Base-by-base conservation (phyloP, 2,888 invertebrate species). In the Drosophila percnosoma region DNA sequence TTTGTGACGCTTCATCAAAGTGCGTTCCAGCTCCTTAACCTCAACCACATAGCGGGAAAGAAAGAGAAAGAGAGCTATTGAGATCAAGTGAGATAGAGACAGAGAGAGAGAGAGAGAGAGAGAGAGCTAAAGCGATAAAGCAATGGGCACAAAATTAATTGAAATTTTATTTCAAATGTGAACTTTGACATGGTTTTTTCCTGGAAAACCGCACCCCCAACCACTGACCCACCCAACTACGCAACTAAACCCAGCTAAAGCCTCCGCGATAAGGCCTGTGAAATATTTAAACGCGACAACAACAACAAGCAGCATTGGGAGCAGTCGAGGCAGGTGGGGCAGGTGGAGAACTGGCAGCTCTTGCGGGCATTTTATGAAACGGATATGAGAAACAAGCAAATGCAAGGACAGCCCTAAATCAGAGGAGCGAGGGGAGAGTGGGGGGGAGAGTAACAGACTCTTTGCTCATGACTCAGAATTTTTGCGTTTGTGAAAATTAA, bases 381-480 rank as follows among this genome's bases (percentile, higher is more conserved):
- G 85, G 89, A 86, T 86, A 89, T 89, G 89, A 84, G 85, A 89
- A 78, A 80, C 80, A 89, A 84, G 68, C 82, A 79, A 88, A 81
- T 76, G 84, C 84, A 80, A 61, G 83, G 57, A 83, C 45, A 45
- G 45, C 53, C 76, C 72, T 60, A 63, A 62, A 38, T 48, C 71
- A 45, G 33, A 4, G n/a, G n/a, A 27, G n/a, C 4, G 42, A 5
- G 11, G 8, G 10, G 62, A 66, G 52, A 40, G 36, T 38, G n/a
- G 24, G 45, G 36, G 36, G 52, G 2, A 36, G 27, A 42, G 34
- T 49, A 48, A 51, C 24, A 59, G 62, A 58, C 59, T 36, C n/a
- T 29, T 55, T 45, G 68, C 64, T 73, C 78, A 76, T 82, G 87
- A 84, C 89, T 82, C 82, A 82, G 75, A 85, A 82, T 82, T 85